Conservation (phyloP, 92 coral and sea anemone species). For the Actinernus sp. region DNA sequence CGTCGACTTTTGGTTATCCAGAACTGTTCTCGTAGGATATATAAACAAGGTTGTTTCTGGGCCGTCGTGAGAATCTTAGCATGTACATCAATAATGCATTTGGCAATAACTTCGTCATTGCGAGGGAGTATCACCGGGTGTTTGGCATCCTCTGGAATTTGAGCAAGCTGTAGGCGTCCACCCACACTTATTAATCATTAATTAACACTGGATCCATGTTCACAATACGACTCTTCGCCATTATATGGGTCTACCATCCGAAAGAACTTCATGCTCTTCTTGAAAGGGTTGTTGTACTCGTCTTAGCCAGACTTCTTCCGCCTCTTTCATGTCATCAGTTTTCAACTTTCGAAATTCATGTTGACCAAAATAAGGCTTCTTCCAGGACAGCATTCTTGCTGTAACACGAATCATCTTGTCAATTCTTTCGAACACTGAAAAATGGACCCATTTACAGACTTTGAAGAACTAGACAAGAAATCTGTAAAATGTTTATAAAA, state of each 20-base stretch:
- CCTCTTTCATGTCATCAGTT: slow-evolving; percentile 5
- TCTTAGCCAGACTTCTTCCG: slow-evolving; percentile 21
- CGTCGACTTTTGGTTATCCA: slow-evolving; percentile 9
- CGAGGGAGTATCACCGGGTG: slow-evolving; percentile 35
- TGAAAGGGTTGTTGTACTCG: slow-evolving; percentile 5
- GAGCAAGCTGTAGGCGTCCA: slow-evolving; percentile 24
- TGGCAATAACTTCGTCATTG: no score
- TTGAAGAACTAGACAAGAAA: no score
- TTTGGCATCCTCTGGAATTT: slow-evolving; percentile 12
- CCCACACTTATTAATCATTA: slow-evolving; percentile 25
- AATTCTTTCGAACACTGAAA: no score
- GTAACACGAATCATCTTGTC: background rate
- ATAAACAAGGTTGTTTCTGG: slow-evolving; percentile 21
- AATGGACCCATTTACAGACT: no score
- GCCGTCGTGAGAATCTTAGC: slow-evolving; percentile 19
- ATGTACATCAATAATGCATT: slow-evolving; percentile 12
- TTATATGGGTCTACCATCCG: slow-evolving; percentile 3
- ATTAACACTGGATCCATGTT: slow-evolving; percentile 22
- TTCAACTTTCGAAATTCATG: slow-evolving; percentile 2
- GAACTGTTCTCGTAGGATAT: slow-evolving; percentile 20
- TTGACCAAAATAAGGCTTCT: background rate
- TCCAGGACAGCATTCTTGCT: slow-evolving; percentile 7
- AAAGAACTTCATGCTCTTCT: slow-evolving; percentile 9
- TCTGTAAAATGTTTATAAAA: no score
- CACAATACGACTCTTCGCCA: slow-evolving; percentile 9